Conservation (phyloP, 1,140 invertebrate species). For the Anadara kagoshimensis region DNA sequence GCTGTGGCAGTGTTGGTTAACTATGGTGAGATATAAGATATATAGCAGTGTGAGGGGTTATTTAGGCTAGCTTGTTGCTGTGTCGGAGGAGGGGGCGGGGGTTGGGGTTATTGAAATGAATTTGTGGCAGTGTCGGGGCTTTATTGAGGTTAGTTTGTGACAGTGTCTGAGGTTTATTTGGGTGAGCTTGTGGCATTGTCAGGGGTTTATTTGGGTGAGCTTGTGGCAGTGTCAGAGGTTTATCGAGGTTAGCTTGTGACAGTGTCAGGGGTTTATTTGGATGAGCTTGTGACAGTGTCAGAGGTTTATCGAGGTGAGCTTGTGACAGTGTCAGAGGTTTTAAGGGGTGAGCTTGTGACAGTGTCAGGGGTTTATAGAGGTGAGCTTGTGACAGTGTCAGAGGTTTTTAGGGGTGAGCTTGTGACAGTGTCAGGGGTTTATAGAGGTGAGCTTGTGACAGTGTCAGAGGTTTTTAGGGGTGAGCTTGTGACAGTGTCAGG, state of each 20-base stretch:
- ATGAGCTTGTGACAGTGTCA: slow-evolving; percentile 40
- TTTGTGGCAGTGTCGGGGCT: too few species aligned
- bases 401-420: too few species aligned
- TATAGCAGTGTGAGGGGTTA: not conserved
- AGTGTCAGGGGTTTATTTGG: too few species aligned
- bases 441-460: too few species aligned
- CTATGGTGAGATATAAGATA: not conserved
- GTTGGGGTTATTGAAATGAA: not conserved
- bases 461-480: too few species aligned
- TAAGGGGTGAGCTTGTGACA: too few species aligned
- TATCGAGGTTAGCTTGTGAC: not conserved
- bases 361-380: too few species aligned
- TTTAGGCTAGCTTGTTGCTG: not conserved
- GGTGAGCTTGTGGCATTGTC: slow-evolving; percentile 21
- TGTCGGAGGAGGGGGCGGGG: not conserved
- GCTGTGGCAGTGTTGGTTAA: not conserved
- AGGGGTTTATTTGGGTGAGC: not conserved
- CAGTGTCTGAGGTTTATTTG: slow-evolving; percentile 43
- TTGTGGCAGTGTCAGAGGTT: not conserved
- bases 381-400: too few species aligned
- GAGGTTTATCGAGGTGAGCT: slow-evolving; percentile 43
- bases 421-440: too few species aligned
- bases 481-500: too few species aligned
- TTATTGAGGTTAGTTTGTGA: slow-evolving; percentile 39
- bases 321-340: not conserved